Conservation (phyloP, 2,888 invertebrate species). For the Dexiosoma caninum region DNA sequence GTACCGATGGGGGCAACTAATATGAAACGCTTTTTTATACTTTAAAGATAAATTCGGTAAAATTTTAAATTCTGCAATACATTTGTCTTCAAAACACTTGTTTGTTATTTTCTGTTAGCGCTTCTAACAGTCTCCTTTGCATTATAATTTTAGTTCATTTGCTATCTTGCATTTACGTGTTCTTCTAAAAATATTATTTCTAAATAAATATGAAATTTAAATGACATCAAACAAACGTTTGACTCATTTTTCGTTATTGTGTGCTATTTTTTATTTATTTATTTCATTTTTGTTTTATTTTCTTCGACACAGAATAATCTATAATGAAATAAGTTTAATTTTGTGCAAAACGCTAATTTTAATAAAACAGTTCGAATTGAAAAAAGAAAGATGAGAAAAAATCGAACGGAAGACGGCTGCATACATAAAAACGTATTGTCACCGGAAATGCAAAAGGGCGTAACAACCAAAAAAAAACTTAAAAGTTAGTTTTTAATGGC, state of each 20-base stretch:
- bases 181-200: background rate
- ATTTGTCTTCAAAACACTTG: background rate
- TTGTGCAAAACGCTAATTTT: background rate
- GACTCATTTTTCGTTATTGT: slow-evolving; percentile 25
- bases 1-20: too few species aligned
- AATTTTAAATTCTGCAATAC: too few species aligned
- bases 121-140: background rate
- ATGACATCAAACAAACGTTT: slow-evolving; percentile 45
- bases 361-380: too few species aligned
- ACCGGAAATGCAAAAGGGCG: too few species aligned
- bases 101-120: background rate
- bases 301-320: slow-evolving; percentile 25
- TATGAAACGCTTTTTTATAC: background rate
- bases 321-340: slow-evolving; percentile 12
- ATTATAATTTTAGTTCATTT: background rate
- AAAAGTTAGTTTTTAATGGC: too few species aligned
- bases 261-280: slow-evolving; percentile 6
- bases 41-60: too few species aligned
- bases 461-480: too few species aligned
- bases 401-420: too few species aligned
- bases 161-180: background rate
- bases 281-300: background rate
- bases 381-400: too few species aligned
- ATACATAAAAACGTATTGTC: too few species aligned
- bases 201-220: background rate